Evolutionary conservation across 2,888 invertebrate species (phyloP), one percentile per base, ranked within the genome.

Genomic region (Cosmorhoe ocellata): DNA sequence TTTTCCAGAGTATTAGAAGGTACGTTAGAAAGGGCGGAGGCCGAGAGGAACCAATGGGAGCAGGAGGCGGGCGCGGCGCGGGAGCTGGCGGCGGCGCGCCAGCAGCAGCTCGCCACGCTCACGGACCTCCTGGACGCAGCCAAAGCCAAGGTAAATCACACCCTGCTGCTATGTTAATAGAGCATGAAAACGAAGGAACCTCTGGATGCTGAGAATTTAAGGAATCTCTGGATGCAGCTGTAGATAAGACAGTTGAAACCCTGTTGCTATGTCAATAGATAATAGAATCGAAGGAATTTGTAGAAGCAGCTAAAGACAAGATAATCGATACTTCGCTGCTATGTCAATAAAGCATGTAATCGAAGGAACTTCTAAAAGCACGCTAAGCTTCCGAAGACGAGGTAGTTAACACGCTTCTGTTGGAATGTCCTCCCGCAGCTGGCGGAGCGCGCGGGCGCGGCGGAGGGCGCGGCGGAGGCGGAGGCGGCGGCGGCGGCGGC

Each of bases 41-140:
- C 93, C 0, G 97, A 97, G 72, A 93, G 95, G 26, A 92, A 93
- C 64, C 93, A 93, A 60, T 84, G 94, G 62, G 97, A 97, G 66
- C 91, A 92, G 28, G 95, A 96, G 65, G 84, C 95, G 55, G 91
- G 92, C 7, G 91, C 92, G 53, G 93, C 95, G 42, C 93, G 93
- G 61, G 96, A 97, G 71, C 92, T 94, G 58, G 92, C 94, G 26
- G 94, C 94, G 1, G 94, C 94, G 51, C 91, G 94, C 14, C 94
- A 94, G 69, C 95, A 96, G 60, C 97, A 98, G 85, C 92, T 96
- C 38, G 93, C 93, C 65, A 92, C 96, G 37, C 88, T 96, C 58
- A 93, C 93, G 11, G 95, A 95, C 41, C 84, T 96, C 50, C 85
- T 97, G 11, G 97, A 97, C 57, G 95, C 95, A 76, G 97, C 97